Evolutionary conservation across 1,140 invertebrate species (phyloP), one percentile per base, ranked within the genome.

Genomic region (Prorops nasuta): DNA sequence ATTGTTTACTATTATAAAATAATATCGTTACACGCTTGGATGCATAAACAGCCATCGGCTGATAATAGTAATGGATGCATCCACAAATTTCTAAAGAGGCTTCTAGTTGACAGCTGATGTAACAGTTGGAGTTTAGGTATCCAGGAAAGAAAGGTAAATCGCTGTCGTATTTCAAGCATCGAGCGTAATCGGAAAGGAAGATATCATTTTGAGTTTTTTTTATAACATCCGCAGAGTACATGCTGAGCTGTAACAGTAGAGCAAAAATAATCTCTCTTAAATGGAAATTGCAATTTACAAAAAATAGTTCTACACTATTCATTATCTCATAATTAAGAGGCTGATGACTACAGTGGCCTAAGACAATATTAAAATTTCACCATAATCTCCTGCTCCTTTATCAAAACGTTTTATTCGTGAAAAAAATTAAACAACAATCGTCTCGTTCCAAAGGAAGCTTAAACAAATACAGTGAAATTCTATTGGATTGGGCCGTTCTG

Each of bases 41-140:
- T 9, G 18, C 21, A 14, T 12, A 40, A 17, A 34, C 2, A 2
- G 36, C 28, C 22, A 60, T 10, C 3, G 59, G 31, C 2, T 20
- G 10, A n/a, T 39, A 61, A 18, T 46, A 49, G 20, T 17, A 44
- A 6, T 42, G 53, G 3, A 60, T 2, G 15, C 59, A 61, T 19
- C 39, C 54, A 24, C 59, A 61, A 3, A 7, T 0, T 0, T 22
- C 0, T 0, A 50, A 3, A 35, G 36, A 22, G 15, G 22, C 16
- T 0, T 14, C 9, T 12, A 61, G 16, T 6, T 35, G 32, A 14
- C 59, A 61, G 3, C 50, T 41, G 2, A 36, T 20, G 31, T 56
- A 61, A 32, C 59, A 61, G 10, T 61, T 61, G 2, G 36, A 20
- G 16, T 45, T 46, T 12, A 22, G 34, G 44, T 61, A 60, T 4